Evolutionary conservation across 2,888 invertebrate genomes (phyloP).

Genomic region (Limnephilus marmoratus): DNA sequence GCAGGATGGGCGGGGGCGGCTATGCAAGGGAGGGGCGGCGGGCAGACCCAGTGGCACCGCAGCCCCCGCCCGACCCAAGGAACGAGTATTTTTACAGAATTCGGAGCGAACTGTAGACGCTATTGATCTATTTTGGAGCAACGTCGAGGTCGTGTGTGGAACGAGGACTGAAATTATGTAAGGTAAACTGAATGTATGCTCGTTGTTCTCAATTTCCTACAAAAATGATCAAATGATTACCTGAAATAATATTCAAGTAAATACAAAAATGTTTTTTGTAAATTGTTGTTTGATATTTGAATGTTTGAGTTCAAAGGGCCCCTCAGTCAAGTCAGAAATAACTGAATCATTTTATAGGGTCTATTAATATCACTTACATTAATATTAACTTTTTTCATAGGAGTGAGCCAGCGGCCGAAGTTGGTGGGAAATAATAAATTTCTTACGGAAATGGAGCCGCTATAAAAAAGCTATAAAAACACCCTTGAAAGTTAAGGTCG

Average conservation of each 20-base stretch:
- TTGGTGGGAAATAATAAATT: not conserved
- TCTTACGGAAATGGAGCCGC: not conserved
- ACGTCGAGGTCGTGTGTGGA: not conserved
- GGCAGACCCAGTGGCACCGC: slow-evolving; percentile 13
- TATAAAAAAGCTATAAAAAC: not conserved
- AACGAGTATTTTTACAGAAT: not conserved
- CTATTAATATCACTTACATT: not conserved
- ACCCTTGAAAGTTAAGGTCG: not conserved
- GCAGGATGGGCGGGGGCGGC: too few relatives aligned
- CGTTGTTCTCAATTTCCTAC: not conserved
- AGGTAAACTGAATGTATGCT: not conserved
- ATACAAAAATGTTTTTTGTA: not conserved
- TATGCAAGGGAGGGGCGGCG: not conserved
- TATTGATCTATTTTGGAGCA: slow-evolving; percentile 16
- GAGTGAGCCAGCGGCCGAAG: not conserved
- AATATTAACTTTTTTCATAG: not conserved
- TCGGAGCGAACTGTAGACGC: slow-evolving; percentile 6
- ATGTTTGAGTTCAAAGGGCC: not conserved
- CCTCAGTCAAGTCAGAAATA: not conserved
- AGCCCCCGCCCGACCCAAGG: not conserved
- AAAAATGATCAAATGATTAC: not conserved
- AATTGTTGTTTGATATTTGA: not conserved
- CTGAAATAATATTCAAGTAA: not conserved
- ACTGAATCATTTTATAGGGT: not conserved
- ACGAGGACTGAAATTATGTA: not conserved